These are phyloP conservation scores for Bambusicola thoracicus DNA, from an alignment of 2,113 vertebrate genomes.

Conservation along the genomic window DNA sequence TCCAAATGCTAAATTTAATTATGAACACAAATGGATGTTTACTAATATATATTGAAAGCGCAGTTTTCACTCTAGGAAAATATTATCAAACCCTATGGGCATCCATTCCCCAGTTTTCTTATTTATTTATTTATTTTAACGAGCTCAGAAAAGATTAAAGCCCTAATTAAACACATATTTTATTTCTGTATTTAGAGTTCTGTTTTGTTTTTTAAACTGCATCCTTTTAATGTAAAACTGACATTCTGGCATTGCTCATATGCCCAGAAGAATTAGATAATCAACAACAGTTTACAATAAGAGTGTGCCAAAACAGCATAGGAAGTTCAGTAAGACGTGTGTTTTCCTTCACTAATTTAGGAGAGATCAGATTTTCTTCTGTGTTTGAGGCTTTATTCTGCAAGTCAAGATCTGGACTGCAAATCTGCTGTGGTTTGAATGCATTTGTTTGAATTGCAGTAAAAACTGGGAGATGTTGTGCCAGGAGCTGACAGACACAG, in stretches of 20 bases:
- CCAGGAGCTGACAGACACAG: not conserved
- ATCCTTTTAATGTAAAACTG: conserved; percentile 80
- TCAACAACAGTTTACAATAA: conserved; percentile 77
- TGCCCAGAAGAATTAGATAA: conserved; percentile 78
- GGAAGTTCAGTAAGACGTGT: conserved; percentile 38
- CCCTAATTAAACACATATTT: conserved; percentile 82
- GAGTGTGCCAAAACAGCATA: conserved; percentile 54
- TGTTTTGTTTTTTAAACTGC: conserved; percentile 74
- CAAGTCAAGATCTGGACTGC: not conserved
- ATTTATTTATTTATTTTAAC: conserved; percentile 38
- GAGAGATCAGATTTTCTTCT: conserved; percentile 9
- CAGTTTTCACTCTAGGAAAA: conserved; percentile 73
- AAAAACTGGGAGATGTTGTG: not conserved
- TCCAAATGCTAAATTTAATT: conserved; percentile 71
- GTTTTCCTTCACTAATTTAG: not conserved
- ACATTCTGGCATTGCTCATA: conserved; percentile 71
- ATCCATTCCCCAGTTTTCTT: conserved; percentile 2
- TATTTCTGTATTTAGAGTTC: conserved; percentile 78
- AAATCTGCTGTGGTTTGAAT: not conserved
- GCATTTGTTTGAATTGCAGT: not conserved
- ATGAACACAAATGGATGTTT: conserved; percentile 72
- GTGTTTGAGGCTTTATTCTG: not conserved
- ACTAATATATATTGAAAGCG: conserved; percentile 66
- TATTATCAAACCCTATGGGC: conserved; percentile 74
- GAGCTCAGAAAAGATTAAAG: conserved; percentile 76